Base-by-base conservation (phyloP, 2,888 invertebrate genomes). In the Volucella inanis region DNA sequence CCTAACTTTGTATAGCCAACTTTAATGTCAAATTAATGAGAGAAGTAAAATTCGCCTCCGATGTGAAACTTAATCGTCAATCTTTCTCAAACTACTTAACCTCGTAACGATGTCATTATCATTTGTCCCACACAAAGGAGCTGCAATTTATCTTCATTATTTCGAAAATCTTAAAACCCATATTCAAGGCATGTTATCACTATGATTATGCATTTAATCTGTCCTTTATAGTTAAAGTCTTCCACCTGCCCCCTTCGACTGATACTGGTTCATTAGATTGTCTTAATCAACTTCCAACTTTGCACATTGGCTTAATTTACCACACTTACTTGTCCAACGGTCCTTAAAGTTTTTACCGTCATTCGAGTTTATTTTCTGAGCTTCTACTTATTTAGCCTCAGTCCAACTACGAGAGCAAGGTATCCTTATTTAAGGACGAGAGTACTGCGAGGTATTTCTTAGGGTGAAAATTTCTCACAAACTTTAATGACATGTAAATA, bases 231-330 rank as follows among this genome's bases (percentile, higher is more conserved):
- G 31, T 31, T 4, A 31, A 31, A 31, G 31, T 31, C 31, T 6
- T 31, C 6, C 31, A 6, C 4, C 43, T 38, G 41, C 11, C n/a
- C 10, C 22, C 14, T 9, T 45, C 22, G 59, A n/a, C 61, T n/a
- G 72, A 31, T 6, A 31, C 31, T 31, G 6, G 31, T 64, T 74
- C 65, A 54, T 70, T 54, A 74, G 65, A 70, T 55, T 70, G 70
- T 61, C 64, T 49, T 75, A 65, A 84, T 79, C 83, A 64, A 57
- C 52, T 78, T 54, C 50, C 31, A 79, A 78, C 83, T 75, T 75
- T 65, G 47, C 54, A 74, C 74, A 70, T 78, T 72, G 61, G 49
- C 54, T 64, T 74, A 78, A 83, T 77, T 82, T 82, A 77, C 61
- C 59, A 39, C 72, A 71, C 41, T 77, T 61, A 67, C 77, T 72